Base-by-base conservation (phyloP, 2,888 invertebrate species). In the Caenorhabditis sp. region DNA sequence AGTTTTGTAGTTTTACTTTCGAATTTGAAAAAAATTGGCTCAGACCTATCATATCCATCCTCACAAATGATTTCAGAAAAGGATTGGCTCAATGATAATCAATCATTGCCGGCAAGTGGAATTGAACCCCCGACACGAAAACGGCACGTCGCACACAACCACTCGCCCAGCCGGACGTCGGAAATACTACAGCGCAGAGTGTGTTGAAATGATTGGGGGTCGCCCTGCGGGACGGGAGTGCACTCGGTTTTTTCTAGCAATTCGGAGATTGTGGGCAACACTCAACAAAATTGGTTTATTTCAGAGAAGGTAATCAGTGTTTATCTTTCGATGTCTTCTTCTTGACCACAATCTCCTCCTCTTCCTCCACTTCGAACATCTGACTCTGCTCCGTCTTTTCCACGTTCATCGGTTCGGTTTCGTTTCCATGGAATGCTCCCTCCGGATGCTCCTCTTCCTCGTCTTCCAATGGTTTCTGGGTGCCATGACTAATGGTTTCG, bases 1-100 rank as follows among this genome's bases (percentile, higher is more conserved):
- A n/a, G n/a, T n/a, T n/a, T n/a, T n/a, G n/a, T n/a, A n/a, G n/a
- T n/a, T n/a, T n/a, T n/a, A n/a, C n/a, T n/a, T n/a, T n/a, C n/a
- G n/a, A n/a, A n/a, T n/a, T n/a, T n/a, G n/a, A 35, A 1, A 43
- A 58, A 59, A 52, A n/a, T 30, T 41, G 68, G 68, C 68, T 68
- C 68, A 68, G 68, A 68, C 68, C 68, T 68, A 68, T 68, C 68
- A 68, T 68, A 58, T 68, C 6, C 68, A 68, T 50, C 68, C 68
- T 68, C 68, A 68, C 43, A 6, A 39, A 53, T 37, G 50, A 32
- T 17, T 50, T 66, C 68, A 68, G 68, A 68, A 74, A 66, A 53
- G 66, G 59, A 66, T 55, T 61, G 53, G 66, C 62, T 61, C 66
- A 65, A 66, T 68, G 68, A 74, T 66, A 74, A 74, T 74, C 66